Conservation (phyloP, 2,113 vertebrate genomes). For the Cettia cetti region DNA sequence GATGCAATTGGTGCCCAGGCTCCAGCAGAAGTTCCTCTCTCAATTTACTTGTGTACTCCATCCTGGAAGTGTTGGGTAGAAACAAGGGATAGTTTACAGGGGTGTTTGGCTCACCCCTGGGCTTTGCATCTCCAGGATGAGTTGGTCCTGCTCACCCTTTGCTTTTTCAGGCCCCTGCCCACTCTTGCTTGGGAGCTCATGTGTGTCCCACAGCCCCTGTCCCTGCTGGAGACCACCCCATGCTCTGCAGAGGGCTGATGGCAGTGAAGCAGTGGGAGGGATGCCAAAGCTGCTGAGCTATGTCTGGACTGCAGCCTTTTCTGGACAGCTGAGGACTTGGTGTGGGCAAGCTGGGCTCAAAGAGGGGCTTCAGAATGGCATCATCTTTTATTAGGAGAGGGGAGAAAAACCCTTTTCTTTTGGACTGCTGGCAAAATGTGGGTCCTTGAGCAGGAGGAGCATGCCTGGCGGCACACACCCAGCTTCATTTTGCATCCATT, state of each 20-base stretch:
- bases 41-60: neutral
- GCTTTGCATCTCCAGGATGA: neutral
- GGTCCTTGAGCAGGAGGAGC: neutral
- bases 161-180: neutral
- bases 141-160: neutral
- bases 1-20: neutral
- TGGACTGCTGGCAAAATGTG: neutral
- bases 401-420: neutral
- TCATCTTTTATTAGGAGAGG: neutral
- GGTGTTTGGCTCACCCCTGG: neutral
- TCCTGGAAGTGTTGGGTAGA: neutral
- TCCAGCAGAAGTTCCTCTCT: neutral
- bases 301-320: neutral
- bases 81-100: neutral
- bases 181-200: rapidly evolving
- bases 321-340: rapidly evolving
- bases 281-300: neutral
- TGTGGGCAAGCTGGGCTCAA: neutral
- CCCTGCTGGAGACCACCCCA: rapidly evolving
- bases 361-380: neutral
- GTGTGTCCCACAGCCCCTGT: rapidly evolving
- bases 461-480: neutral
- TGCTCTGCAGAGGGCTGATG: neutral
- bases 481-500: constrained; percentile 25
- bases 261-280: neutral